These are phyloP conservation scores for Jaculus jaculus DNA, from an alignment of 2,113 vertebrate species.

Conservation along the genomic window DNA sequence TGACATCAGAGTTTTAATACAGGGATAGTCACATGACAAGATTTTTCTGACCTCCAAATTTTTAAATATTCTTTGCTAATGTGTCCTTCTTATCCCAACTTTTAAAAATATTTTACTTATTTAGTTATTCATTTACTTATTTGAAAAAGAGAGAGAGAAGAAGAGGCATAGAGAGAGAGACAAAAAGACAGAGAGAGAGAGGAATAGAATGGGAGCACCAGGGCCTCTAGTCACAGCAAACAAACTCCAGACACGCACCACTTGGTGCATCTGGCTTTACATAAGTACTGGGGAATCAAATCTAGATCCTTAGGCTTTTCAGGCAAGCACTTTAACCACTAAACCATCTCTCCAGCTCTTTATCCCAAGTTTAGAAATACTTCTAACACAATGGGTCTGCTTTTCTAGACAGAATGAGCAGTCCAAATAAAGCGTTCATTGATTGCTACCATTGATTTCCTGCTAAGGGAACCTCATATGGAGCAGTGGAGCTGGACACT, in stretches of 20 bases:
- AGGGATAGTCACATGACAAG: background rate
- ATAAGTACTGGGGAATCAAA: too few relatives aligned
- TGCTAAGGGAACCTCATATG: background rate
- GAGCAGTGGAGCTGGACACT: background rate
- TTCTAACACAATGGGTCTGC: background rate
- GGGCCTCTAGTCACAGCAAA: too few relatives aligned
- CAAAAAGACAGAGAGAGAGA: too few relatives aligned
- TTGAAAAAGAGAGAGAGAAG: too few relatives aligned
- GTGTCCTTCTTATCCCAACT: background rate
- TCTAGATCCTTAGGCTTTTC: too few relatives aligned
- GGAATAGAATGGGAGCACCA: too few relatives aligned
- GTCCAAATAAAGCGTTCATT: background rate
- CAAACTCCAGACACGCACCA: too few relatives aligned
- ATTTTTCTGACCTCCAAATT: background rate
- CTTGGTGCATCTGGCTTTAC: too few relatives aligned
- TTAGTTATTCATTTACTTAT: too few relatives aligned
- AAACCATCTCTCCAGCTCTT: background rate
- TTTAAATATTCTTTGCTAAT: background rate
- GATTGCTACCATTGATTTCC: background rate
- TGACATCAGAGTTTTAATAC: background rate
- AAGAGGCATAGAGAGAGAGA: too few relatives aligned
- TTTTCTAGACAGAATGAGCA: slow-evolving; percentile 1
- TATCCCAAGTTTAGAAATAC: background rate
- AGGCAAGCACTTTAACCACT: too few relatives aligned
- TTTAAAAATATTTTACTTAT: background rate